A percentile compares a stretch with the other conserved stretches of the same genome.
These are phyloP conservation scores for Paraescarpia echinospica DNA, from an alignment of 1,140 invertebrate species.

Conservation along the genomic window DNA sequence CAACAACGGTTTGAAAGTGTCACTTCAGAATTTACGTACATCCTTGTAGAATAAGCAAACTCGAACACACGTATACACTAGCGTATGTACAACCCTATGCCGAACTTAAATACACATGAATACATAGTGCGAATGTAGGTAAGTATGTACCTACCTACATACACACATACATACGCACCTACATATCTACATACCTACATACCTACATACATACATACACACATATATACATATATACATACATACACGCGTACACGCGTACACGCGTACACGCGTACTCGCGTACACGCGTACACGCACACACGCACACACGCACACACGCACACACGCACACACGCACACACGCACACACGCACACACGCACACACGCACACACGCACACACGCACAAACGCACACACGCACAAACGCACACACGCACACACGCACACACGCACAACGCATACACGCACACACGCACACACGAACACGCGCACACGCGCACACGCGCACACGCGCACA, in stretches of 20 bases:
- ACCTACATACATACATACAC: background rate
- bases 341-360: constrained; percentile 24
- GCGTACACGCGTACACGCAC: background rate
- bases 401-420: constrained; percentile 14
- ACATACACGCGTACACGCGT: background rate
- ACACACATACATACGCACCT: too few species aligned
- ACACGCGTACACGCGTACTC: background rate
- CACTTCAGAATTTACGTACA: too few species aligned
- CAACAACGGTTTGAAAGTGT: too few species aligned
- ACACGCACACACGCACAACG: background rate
- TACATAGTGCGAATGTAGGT: too few species aligned
- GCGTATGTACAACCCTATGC: too few species aligned
- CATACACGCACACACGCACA: too few species aligned
- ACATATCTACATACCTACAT: too few species aligned
- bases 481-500: background rate
- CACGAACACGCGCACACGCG: too few species aligned
- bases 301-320: constrained; percentile 21
- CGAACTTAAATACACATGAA: too few species aligned
- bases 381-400: constrained; percentile 22
- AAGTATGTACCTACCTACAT: too few species aligned
- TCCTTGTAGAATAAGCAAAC: too few species aligned
- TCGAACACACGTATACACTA: too few species aligned
- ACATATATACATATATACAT: background rate
- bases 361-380: constrained; percentile 22
- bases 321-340: constrained; percentile 24